Percentiles rank a stretch among this genome's conserved stretches.
These are phyloP conservation scores for Drosophila nebulosa DNA, from an alignment of 1,140 invertebrate species.

Conservation along the genomic window DNA sequence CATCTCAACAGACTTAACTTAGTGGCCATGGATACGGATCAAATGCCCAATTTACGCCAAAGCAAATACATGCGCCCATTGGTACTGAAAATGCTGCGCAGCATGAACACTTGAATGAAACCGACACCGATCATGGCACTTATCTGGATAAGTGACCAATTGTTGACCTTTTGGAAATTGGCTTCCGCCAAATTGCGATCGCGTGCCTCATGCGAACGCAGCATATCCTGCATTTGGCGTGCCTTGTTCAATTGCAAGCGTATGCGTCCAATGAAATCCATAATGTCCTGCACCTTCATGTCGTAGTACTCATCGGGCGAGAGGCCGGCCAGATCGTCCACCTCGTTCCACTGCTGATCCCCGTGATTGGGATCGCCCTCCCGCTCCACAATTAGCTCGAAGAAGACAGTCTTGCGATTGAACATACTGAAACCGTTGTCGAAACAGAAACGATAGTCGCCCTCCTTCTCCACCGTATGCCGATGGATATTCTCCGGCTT, in stretches of 20 bases:
- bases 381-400: slow-evolving; percentile 88
- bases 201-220: slow-evolving; percentile 87
- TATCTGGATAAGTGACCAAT: slow-evolving; percentile 87
- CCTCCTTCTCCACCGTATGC: slow-evolving; percentile 83
- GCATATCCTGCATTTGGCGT: slow-evolving; percentile 86
- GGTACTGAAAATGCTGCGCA: slow-evolving; percentile 87
- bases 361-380: slow-evolving; percentile 80
- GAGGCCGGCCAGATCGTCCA: slow-evolving; percentile 69
- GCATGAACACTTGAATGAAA: slow-evolving; percentile 85
- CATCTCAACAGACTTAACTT: neutral
- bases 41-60: slow-evolving; percentile 81
- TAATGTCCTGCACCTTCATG: slow-evolving; percentile 85
- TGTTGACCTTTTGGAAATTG: slow-evolving; percentile 88
- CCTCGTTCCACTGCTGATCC: slow-evolving; percentile 82
- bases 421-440: slow-evolving; percentile 91
- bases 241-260: slow-evolving; percentile 84
- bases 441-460: slow-evolving; percentile 91
- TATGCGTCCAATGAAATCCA: slow-evolving; percentile 84
- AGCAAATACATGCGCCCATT: slow-evolving; percentile 83
- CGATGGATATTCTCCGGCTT: slow-evolving; percentile 87
- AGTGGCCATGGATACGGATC: slow-evolving; percentile 29
- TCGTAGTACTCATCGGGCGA: slow-evolving; percentile 84
- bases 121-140: slow-evolving; percentile 87
- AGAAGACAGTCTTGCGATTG: slow-evolving; percentile 90
- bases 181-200: slow-evolving; percentile 90